phyloP scores from a whole-genome alignment of 2,113 vertebrate species.

The Hyaena hyaena region DNA sequence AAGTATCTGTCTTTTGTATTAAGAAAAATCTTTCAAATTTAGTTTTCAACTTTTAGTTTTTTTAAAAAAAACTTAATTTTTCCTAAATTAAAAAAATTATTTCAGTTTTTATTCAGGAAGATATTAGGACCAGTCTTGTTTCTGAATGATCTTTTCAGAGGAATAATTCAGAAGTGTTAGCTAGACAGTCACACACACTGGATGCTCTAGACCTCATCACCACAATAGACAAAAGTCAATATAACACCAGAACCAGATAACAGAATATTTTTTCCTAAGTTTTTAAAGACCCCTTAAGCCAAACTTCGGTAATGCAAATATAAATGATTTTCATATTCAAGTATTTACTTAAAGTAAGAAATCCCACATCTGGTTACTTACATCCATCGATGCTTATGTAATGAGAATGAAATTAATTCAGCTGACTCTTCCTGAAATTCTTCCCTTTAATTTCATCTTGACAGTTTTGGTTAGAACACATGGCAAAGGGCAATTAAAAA shows the following conservation, averaged over 20 bases:
- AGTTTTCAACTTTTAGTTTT: conserved; percentile 12
- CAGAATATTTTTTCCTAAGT: conserved; percentile 33
- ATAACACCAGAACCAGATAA: conserved; percentile 35
- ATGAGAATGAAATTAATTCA: neutral
- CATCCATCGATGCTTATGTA: neutral
- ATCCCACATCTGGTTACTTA: neutral
- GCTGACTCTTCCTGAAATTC: neutral
- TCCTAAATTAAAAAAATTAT: neutral
- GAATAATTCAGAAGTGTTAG: conserved; percentile 51
- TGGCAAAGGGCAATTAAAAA: neutral
- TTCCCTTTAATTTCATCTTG: neutral
- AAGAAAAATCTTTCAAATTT: conserved; percentile 38
- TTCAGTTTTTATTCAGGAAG: conserved; percentile 33
- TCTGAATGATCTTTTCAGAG: conserved; percentile 10
- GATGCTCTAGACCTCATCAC: conserved; percentile 49
- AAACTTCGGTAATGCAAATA: conserved; percentile 35
- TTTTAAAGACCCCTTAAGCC: conserved; percentile 32
- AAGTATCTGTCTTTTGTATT: conserved; percentile 68
- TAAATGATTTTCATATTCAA: conserved; percentile 13
- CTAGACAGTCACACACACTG: neutral
- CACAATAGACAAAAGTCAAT: conserved; percentile 50
- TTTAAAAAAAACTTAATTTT: neutral
- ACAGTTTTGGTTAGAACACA: neutral
- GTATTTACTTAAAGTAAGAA: neutral
- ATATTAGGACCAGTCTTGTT: conserved; percentile 57